Base-by-base conservation (phyloP, 64 coral and sea anemone genomes). In the Acropora tenuis region DNA sequence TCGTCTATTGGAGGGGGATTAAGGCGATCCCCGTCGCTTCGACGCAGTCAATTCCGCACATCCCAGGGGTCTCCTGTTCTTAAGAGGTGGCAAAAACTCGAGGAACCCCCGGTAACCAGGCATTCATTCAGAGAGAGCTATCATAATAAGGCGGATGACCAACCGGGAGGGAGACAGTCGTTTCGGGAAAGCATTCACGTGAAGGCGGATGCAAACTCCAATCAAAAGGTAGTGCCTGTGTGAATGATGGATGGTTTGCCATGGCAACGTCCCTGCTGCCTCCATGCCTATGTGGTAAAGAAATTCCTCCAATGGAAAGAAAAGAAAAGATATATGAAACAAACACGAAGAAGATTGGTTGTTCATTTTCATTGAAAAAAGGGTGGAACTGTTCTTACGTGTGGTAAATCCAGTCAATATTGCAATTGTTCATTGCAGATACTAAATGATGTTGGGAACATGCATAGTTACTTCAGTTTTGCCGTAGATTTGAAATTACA, bases 41-140 rank as follows among this genome's bases (percentile, higher is more conserved):
- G 82, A 43, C 82, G 82, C 4, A 85, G 82, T 85, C 82, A 85
- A 65, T 85, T 85, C 82, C 82, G 82, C 8, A 4, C 61, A 6
- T 85, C 82, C 45, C 82, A 85, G 82, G 82, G 82, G n/a, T 85
- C 82, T 45, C 82, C 82, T 16, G 45, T 85, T 49, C 44, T 85
- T n/a, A 85, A 85, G 5, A 85, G 82, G 18, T 85, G 82, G 82
- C 82, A 85, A 40, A 85, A 85, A 48, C 18, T 85, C 44, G 82
- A 85, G 13, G 82, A 85, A 49, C 61, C 61, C 6, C 63, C 61
- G 68, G 68, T 71, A n/a, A 4, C 68, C 1, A 71, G 65, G 45
- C 66, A 85, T 48, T 85, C 82, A 11, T 68, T 63, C 20, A 85
- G 82, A 85, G 65, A 85, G 42, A 85, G 82, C 82, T 85, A 71